A percentile compares a stretch with the other conserved stretches of the same genome.
These are phyloP conservation scores for Misgurnus mizolepis DNA, from an alignment of 2,113 vertebrate genomes.

Conservation along the genomic window DNA sequence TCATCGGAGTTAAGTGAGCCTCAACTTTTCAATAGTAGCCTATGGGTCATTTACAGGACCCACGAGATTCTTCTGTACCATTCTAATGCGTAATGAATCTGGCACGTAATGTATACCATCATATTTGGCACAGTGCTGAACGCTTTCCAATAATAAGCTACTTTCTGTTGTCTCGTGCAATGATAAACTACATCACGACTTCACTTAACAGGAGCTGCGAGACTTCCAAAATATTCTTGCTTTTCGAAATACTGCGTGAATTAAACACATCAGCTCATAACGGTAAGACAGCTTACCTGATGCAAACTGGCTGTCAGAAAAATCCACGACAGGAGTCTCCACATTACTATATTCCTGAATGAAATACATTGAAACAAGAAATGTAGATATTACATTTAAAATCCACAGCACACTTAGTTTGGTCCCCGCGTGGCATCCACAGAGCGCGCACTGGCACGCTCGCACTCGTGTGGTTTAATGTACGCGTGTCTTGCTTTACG, in stretches of 20 bases:
- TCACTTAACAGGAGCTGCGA: neutral
- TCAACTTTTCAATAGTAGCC: no score
- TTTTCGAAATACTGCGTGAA: neutral
- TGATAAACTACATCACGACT: neutral
- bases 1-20: no score
- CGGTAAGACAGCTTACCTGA: constrained; percentile 78
- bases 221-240: neutral
- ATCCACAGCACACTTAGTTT: constrained; percentile 18
- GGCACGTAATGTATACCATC: no score
- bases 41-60: no score
- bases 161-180: no score
- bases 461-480: neutral
- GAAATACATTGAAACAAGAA: constrained; percentile 83
- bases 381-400: constrained; percentile 41
- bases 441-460: constrained; percentile 13
- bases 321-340: constrained; percentile 90
- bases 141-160: neutral
- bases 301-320: constrained; percentile 82
- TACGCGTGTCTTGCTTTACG: constrained; percentile 10
- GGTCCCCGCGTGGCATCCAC: constrained; percentile 1
- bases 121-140: no score
- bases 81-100: no score
- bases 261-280: neutral
- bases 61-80: no score
- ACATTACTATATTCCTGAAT: constrained; percentile 86